Conservation (phyloP, 2,888 invertebrate species). For the Drosophila neonasuta region DNA sequence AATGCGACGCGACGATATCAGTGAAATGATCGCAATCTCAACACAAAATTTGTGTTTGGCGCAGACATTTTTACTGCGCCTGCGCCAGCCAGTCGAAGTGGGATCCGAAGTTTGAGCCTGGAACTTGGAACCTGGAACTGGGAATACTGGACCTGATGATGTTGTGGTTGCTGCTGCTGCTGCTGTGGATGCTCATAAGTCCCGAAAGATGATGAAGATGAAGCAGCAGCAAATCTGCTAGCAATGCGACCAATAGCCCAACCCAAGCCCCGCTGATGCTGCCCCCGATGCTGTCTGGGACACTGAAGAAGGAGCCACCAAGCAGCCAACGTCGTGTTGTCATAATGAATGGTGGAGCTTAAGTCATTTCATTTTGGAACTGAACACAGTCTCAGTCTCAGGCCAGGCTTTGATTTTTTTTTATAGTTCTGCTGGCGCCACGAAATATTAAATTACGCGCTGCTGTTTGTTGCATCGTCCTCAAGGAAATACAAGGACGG, state of each 20-base stretch:
- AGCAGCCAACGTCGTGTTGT: conserved; percentile 72
- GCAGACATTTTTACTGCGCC: conserved; percentile 73
- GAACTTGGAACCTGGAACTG: conserved; percentile 14
- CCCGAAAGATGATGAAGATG: conserved; percentile 71
- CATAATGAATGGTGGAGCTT: conserved; percentile 81
- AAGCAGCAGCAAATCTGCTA: conserved; percentile 73
- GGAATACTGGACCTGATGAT: conserved; percentile 44
- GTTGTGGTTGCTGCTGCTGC: conserved; percentile 13
- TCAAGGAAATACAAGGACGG: not conserved
- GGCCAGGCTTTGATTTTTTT: conserved; percentile 63
- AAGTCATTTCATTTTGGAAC: conserved; percentile 80
- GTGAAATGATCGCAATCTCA: conserved; percentile 77
- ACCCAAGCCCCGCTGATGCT: conserved; percentile 24
- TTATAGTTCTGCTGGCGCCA: conserved; percentile 81
- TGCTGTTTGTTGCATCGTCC: conserved; percentile 56
- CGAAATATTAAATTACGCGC: conserved; percentile 81
- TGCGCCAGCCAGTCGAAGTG: conserved; percentile 28
- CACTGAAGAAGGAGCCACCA: conserved; percentile 32
- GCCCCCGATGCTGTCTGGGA: conserved; percentile 19
- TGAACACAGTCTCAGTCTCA: conserved; percentile 23
- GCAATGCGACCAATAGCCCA: conserved; percentile 59
- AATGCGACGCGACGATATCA: conserved; percentile 71
- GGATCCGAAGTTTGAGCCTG: not conserved
- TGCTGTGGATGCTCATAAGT: conserved; percentile 24
- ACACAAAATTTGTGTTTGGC: conserved; percentile 77